Evolutionary conservation across 2,797 vertebrate species (phyloP).

Genomic region (Diplodus sargus): DNA sequence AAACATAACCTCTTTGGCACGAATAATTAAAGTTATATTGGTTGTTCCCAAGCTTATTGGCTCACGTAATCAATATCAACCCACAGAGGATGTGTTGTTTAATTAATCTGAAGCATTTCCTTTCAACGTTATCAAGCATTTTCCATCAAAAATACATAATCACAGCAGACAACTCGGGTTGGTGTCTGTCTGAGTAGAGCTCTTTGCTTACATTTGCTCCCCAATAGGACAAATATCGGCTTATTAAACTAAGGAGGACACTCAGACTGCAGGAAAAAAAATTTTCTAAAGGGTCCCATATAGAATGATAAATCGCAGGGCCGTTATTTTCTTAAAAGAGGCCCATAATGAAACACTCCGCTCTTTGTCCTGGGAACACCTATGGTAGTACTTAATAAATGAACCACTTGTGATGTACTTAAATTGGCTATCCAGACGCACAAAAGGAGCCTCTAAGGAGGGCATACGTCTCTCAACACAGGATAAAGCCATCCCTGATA

Average conservation of each 20-base stretch:
- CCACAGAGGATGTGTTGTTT: not conserved
- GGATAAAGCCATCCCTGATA: conserved; percentile 37
- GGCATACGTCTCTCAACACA: conserved; percentile 25
- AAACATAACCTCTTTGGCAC: conserved; percentile 27
- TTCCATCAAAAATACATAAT: not conserved
- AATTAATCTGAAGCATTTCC: not conserved
- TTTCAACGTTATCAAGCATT: not conserved
- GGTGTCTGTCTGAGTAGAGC: not conserved
- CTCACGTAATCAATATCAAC: conserved; percentile 16
- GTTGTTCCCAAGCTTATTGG: not conserved
- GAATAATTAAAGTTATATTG: conserved; percentile 26
- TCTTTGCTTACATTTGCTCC: conserved; percentile 3
- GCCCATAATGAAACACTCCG: conserved; percentile 52
- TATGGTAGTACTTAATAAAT: conserved; percentile 47
- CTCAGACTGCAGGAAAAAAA: conserved; percentile 6
- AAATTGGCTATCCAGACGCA: conserved; percentile 50
- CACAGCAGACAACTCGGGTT: not conserved
- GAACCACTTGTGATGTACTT: conserved; percentile 51
- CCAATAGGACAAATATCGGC: not conserved
- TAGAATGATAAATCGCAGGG: conserved; percentile 52
- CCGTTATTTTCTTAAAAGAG: conserved; percentile 48
- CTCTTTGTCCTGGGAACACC: conserved; percentile 52
- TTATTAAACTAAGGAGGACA: conserved; percentile 7
- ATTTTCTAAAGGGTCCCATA: conserved; percentile 31
- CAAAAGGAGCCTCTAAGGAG: conserved; percentile 53